phyloP scores from a whole-genome alignment of 2,113 vertebrate genomes.

The Furnarius figulus region DNA sequence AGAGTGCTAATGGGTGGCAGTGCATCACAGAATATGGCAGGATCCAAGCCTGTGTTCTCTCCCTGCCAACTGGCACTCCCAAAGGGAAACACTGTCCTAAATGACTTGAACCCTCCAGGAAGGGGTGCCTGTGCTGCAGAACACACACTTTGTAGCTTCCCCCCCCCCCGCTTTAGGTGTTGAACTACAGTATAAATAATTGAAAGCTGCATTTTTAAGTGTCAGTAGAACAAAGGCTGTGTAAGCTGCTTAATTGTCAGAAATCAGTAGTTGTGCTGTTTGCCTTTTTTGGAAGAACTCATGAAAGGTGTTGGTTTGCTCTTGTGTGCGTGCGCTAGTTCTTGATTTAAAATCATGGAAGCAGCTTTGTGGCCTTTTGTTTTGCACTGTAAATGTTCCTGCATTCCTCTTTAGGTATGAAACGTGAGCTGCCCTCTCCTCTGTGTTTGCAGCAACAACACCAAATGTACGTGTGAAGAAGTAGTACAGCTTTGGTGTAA shows the following conservation, averaged over 20 bases:
- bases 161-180: background rate
- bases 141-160: background rate
- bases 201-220: background rate
- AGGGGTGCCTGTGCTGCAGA: background rate
- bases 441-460: background rate
- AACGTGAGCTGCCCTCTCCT: background rate
- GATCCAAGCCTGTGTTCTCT: background rate
- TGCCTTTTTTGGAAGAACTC: background rate
- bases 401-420: background rate
- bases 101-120: background rate
- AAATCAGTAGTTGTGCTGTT: background rate
- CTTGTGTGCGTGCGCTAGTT: background rate
- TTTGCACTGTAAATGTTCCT: background rate
- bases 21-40: background rate
- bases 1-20: background rate
- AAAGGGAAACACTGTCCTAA: background rate
- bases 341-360: background rate
- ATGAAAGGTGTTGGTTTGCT: background rate
- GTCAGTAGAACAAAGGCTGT: constrained; percentile 10
- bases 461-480: background rate
- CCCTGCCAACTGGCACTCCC: background rate
- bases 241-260: constrained; percentile 33
- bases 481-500: background rate
- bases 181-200: constrained; percentile 24
- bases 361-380: background rate